Evolutionary conservation across 2,797 vertebrate genomes (phyloP), one percentile per base, ranked within the genome.

Genomic region (Scolopax bukidnonensis): DNA sequence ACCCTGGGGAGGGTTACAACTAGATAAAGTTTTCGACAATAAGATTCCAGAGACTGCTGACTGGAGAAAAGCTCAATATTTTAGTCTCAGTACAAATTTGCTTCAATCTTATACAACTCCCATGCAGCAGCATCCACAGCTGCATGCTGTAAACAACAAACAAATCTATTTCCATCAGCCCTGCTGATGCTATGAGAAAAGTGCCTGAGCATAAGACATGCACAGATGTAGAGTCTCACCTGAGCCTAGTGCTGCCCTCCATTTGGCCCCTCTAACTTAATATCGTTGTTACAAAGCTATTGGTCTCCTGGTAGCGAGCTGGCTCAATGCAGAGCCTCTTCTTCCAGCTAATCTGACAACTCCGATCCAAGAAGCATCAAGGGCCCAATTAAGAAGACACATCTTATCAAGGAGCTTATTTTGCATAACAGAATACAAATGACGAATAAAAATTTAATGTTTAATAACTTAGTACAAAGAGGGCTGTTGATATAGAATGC

Each of bases 351-450:
- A 98, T 98, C 98, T 98, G 98, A 98, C 98, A 98, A 98, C 98
- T 98, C 98, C 97, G 95, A 98, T 98, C 98, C 98, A 98, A 99
- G 98, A 98, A 98, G 98, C 98, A 98, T 98, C 99, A 97, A 98
- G 99, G 98, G 99, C 98, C 98, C 98, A 99, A 99, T 99, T 99
- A 99, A 98, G 98, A 98, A 98, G 98, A 98, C 98, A 98, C 98
- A 98, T 99, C 98, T 98, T 99, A 99, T 99, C 98, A 98, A 98
- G 98, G 98, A 98, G 98, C 98, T 99, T 98, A 98, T 99, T 99
- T 98, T 99, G 98, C 98, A 99, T 98, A 99, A 98, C 98, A 98
- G 98, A 98, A 98, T 98, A 98, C 98, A 98, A 98, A 98, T 98
- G 98, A 99, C 98, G 98, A 98, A 98, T 98, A 98, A 98, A 98